phyloP scores from a whole-genome alignment of 2,113 vertebrate species.

The Mixornis gularis region DNA sequence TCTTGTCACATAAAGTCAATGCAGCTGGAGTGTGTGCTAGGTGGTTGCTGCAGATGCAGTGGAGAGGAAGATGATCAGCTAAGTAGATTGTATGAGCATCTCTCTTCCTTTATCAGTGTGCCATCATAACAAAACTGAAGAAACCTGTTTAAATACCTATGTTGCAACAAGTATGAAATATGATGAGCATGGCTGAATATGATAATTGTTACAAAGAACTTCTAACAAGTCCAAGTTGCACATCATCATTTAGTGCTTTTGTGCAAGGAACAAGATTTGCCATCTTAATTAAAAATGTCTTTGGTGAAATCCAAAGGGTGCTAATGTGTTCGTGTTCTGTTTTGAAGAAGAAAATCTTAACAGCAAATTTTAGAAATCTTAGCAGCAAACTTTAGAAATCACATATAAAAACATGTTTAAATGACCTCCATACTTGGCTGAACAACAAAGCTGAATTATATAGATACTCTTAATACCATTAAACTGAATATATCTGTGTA shows the following conservation, averaged over 20 bases:
- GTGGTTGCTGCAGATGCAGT: background rate
- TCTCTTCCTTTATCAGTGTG: background rate
- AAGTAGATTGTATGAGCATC: background rate
- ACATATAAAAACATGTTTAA: background rate
- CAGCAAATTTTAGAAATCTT: background rate
- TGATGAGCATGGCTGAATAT: background rate
- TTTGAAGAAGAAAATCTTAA: background rate
- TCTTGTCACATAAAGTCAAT: rapidly evolving
- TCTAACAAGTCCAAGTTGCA: background rate
- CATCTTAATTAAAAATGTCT: background rate
- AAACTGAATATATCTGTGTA: background rate
- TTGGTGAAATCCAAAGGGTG: background rate
- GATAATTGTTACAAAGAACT: background rate
- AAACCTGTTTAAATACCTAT: background rate
- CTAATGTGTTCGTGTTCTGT: background rate
- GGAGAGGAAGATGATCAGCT: background rate
- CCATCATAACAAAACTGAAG: background rate
- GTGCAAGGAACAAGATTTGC: background rate
- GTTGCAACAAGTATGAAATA: background rate
- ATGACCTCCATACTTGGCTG: background rate
- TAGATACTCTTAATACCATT: background rate
- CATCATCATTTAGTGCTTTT: background rate
- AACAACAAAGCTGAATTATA: background rate
- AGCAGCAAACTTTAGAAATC: background rate
- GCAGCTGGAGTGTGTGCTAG: background rate